These are phyloP conservation scores for Hormiphora californensis DNA, from an alignment of 37 sponge, comb jelly and placozoan genomes.

Conservation along the genomic window DNA sequence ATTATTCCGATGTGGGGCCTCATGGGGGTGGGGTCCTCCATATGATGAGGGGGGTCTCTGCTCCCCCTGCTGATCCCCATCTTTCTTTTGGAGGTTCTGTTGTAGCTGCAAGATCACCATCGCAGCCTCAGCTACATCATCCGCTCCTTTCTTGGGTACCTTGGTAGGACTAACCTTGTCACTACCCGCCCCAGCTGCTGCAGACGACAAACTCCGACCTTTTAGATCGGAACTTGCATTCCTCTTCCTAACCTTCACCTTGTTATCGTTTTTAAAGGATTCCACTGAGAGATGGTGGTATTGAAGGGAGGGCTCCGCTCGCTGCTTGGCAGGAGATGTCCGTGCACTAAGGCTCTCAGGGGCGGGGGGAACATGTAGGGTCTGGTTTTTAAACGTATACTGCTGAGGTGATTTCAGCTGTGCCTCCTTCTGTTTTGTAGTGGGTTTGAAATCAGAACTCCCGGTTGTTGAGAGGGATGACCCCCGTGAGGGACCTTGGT, in stretches of 20 bases:
- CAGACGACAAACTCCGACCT: background rate
- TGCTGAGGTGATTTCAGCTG: constrained; percentile 27
- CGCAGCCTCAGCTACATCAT: constrained; percentile 39
- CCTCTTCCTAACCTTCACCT: constrained; percentile 17
- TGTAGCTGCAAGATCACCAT: constrained; percentile 41
- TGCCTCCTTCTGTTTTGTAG: too few species aligned
- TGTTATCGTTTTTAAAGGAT: constrained; percentile 45
- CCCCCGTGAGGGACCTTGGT: background rate
- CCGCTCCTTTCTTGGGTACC: background rate
- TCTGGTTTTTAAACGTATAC: background rate
- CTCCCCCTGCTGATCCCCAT: constrained; percentile 9
- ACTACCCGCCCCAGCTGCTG: too few species aligned
- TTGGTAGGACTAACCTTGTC: constrained; percentile 22
- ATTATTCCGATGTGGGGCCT: too few species aligned
- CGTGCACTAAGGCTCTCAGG: background rate
- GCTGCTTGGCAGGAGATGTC: constrained; percentile 39
- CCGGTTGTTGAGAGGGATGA: background rate
- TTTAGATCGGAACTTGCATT: constrained; percentile 38
- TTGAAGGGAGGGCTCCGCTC: constrained; percentile 5
- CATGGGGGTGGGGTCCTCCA: too few species aligned
- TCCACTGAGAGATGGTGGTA: constrained; percentile 52
- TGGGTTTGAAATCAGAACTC: background rate
- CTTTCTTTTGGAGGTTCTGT: background rate
- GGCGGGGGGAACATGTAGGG: background rate
- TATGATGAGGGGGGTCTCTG: too few species aligned